A percentile compares a stretch with the other conserved stretches of the same genome.
phyloP scores from a whole-genome alignment of 2,888 invertebrate species.

The Yponomeuta malinellus region DNA sequence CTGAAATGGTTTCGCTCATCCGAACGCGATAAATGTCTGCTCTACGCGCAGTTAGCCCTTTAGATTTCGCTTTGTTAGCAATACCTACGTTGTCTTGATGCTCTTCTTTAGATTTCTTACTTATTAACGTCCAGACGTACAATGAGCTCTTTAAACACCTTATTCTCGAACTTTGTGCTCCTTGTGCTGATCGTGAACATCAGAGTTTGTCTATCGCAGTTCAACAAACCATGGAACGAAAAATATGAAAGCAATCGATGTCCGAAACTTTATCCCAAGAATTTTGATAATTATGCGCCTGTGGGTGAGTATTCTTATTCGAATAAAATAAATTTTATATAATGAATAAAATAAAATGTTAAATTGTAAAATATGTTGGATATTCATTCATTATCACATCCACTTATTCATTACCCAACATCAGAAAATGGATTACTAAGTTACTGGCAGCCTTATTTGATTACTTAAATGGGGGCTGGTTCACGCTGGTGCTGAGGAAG shows the following conservation, averaged over 20 bases:
- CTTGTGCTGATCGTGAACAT: slow-evolving; percentile 38
- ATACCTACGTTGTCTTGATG: neutral
- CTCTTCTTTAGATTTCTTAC: neutral
- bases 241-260: slow-evolving; percentile 71
- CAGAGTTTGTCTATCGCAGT: slow-evolving; percentile 46
- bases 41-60: slow-evolving; percentile 28
- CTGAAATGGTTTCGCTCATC: slow-evolving; percentile 37
- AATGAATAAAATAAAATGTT: too few species aligned
- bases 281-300: slow-evolving; percentile 74
- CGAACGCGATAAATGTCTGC: slow-evolving; percentile 29
- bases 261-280: slow-evolving; percentile 71
- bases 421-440: too few species aligned
- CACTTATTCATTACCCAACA: too few species aligned
- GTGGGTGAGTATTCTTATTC: slow-evolving; percentile 55
- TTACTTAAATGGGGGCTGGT: too few species aligned
- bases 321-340: too few species aligned
- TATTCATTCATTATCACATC: too few species aligned
- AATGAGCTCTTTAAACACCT: neutral
- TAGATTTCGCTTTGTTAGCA: slow-evolving; percentile 14
- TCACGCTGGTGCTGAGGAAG: too few species aligned
- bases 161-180: neutral
- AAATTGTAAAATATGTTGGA: too few species aligned
- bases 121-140: neutral
- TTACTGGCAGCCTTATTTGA: too few species aligned
- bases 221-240: slow-evolving; percentile 63